These are phyloP conservation scores for Diacarnus erythraeanus DNA, from an alignment of 37 sponge, comb jelly and placozoan genomes.

Conservation along the genomic window DNA sequence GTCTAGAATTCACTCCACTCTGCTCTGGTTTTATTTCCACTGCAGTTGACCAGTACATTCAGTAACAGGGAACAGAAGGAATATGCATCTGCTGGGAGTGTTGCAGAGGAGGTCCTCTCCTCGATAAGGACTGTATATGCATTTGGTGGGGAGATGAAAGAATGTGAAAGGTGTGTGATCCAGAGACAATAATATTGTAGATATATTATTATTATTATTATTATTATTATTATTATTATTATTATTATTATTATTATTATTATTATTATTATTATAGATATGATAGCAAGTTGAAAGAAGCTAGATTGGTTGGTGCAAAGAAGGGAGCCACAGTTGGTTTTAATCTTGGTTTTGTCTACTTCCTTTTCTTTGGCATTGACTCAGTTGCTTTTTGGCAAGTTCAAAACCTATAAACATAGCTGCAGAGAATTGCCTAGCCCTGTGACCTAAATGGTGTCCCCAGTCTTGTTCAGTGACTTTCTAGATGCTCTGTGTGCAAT, in stretches of 20 bases:
- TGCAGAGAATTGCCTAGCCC: no score
- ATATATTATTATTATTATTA: not conserved
- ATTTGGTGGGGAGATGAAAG: constrained; percentile 63
- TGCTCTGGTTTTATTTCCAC: no score
- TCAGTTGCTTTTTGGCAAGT: constrained; percentile 62
- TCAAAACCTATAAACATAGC: no score
- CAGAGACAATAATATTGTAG: not conserved
- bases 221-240: not conserved
- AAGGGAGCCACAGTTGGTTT: constrained; percentile 56
- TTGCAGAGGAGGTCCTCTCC: constrained; percentile 83
- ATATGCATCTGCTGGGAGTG: constrained; percentile 85
- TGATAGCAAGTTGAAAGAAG: constrained; percentile 45
- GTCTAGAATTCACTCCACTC: no score
- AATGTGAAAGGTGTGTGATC: constrained; percentile 42
- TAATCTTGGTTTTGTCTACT: constrained; percentile 43
- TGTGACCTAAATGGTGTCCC: no score
- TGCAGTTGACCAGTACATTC: no score
- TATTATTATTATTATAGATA: no score
- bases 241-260: not conserved
- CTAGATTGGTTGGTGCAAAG: constrained; percentile 46
- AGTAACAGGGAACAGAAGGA: constrained; percentile 79
- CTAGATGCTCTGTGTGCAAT: no score
- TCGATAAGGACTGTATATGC: constrained; percentile 82
- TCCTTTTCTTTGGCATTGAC: constrained; percentile 57
- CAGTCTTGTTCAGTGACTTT: no score